Evolutionary conservation across 2,113 vertebrate genomes (phyloP), one percentile per base, ranked within the genome.

Genomic region (Odobenus rosmarus): DNA sequence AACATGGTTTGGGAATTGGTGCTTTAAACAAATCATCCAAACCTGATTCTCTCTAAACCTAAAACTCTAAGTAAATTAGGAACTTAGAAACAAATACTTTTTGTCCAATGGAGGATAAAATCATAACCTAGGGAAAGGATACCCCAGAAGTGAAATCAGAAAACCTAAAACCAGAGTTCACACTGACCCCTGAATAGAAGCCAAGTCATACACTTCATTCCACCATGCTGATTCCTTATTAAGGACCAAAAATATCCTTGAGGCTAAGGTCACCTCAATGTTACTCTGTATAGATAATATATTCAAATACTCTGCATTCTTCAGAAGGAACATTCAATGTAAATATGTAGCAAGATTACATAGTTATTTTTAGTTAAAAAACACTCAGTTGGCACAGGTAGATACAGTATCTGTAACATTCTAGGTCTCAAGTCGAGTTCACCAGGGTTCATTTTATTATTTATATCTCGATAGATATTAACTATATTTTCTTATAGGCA

Each of bases 1-100:
- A 93, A 31, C n/a, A 39, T 42, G 7, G 31, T 77, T 19, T 96
- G 72, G 33, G 7, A 81, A 96, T 21, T 93, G 59, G 18, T 94
- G 39, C 36, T 88, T 67, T 71, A 95, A 94, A 4, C 88, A 90
- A 93, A 79, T 80, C 46, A 76, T 42, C 55, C 31, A 95, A 69
- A 49, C 31, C 14, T 76, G 62, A 88, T 42, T 26, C 33, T 51
- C 33, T 88, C 33, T 80, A 88, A 88, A 64, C 12, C 4, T 61
- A 2, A 57, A 92, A 91, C 59, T 74, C 39, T 85, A 81, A 26
- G 18, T 55, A 88, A 90, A 91, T 59, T 36, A 87, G 53, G 62
- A 88, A 92, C 18, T 80, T 51, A 89, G 46, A 88, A 90, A 74
- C 15, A 92, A 71, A n/a, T n/a, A 92, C 13, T 61, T 64, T 93